Base-by-base conservation (phyloP, 2,797 vertebrate genomes). In the Odontamblyopus lacepedii region DNA sequence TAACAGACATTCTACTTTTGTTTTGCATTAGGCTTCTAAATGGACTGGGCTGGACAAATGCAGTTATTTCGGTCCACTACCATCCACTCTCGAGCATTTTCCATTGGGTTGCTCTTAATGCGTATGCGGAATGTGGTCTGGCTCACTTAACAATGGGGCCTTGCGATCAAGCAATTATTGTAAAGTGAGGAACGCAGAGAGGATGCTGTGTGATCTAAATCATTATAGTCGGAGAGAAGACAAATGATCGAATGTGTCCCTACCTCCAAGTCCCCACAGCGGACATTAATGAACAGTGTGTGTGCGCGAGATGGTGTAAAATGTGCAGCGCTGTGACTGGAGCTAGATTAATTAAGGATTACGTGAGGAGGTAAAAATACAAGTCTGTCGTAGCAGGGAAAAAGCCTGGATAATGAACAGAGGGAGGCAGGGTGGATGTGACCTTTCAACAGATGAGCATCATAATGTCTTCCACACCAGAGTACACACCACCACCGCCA, bases 321-420 rank as follows among this genome's bases (percentile, higher is more conserved):
- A 85, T 81, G 78, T 81, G 88, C 87, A 74, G 80, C 79, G 72
- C 76, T 66, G 79, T 80, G 87, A 89, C 86, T 78, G 85, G 79
- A 82, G 81, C 84, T 85, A 85, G 82, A 87, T 90, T 93, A 93
- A 92, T 92, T 90, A 91, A 90, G 87, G 89, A 91, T 92, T 92
- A 90, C 70, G 71, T 79, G 88, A 85, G 80, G 83, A 87, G 88
- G 89, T 91, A 93, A 92, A 92, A 92, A 93, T 92, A 93, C 91
- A 87, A 69, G 74, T 79, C 61, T 82, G 57, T 60, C 30, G 88
- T 85, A 78, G 77, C 72, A 85, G 81, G 81, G 86, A 87, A 85
- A 86, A 75, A 82, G 83, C 82, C 78, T 81, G 87, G 91, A 86
- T 92, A 91, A 91, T 90, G 88, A 91, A 90, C 78, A 81, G 77